phyloP scores from a whole-genome alignment of 2,113 vertebrate species.

The Illadopsis cleaveri region DNA sequence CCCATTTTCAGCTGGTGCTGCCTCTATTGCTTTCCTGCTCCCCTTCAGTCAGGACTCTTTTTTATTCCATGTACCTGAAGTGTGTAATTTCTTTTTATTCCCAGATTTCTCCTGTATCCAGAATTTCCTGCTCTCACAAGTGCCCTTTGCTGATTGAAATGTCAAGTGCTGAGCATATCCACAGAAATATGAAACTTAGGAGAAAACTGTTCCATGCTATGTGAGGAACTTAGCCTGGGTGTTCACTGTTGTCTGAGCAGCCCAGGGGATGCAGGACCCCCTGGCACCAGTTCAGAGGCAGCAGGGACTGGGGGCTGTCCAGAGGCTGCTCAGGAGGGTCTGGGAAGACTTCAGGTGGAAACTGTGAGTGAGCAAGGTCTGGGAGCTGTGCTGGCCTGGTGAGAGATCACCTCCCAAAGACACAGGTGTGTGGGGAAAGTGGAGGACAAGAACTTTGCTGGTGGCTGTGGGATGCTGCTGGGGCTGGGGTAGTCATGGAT shows the following conservation, averaged over 20 bases:
- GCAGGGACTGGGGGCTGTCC: not conserved
- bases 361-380: not conserved
- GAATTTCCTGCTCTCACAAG: not conserved
- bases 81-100: not conserved
- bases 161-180: not conserved
- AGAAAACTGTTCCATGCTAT: not conserved
- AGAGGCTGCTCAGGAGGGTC: not conserved
- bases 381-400: not conserved
- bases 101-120: not conserved
- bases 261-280: accelerated
- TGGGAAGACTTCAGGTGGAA: not conserved
- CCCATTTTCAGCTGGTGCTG: not conserved
- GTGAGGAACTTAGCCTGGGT: not conserved
- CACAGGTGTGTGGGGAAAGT: not conserved
- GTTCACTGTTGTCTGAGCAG: not conserved
- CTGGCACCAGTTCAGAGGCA: not conserved
- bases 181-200: not conserved
- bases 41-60: not conserved
- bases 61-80: not conserved
- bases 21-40: not conserved
- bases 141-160: not conserved
- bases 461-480: not conserved
- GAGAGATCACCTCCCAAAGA: not conserved
- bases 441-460: not conserved
- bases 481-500: not conserved